Evolutionary conservation across 2,888 invertebrate species (phyloP).

Genomic region (Dicyrtoma fusca): DNA sequence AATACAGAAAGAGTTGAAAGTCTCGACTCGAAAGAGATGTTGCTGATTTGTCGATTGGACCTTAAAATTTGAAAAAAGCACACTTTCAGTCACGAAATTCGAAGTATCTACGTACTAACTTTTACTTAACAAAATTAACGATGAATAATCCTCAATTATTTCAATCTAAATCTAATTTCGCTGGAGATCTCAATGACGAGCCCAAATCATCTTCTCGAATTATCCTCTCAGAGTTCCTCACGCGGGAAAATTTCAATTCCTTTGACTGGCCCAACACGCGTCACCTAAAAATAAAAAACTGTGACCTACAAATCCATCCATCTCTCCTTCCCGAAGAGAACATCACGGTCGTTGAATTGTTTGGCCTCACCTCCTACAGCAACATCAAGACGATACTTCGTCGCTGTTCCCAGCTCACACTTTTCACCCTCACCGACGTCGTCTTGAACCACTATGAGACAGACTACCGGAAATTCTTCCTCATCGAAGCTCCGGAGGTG

Average conservation of each 20-base stretch:
- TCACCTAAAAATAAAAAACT: not conserved
- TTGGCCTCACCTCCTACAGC: constrained; percentile 18
- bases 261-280: constrained; percentile 2
- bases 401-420: constrained; percentile 16
- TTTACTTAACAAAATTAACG: too few relatives aligned
- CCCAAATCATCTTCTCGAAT: too few relatives aligned
- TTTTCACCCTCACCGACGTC: not conserved
- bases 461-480: constrained; percentile 20
- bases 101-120: too few relatives aligned
- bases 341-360: constrained; percentile 2
- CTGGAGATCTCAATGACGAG: too few relatives aligned
- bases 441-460: constrained; percentile 18
- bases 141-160: too few relatives aligned
- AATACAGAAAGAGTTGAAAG: too few relatives aligned
- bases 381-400: constrained; percentile 17
- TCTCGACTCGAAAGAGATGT: too few relatives aligned
- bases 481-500: constrained; percentile 8
- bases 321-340: constrained; percentile 1
- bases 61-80: too few relatives aligned
- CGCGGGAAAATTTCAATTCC: not conserved
- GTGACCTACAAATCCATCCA: constrained; percentile 6
- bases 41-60: too few relatives aligned
- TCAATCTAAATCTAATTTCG: too few relatives aligned
- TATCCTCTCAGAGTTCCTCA: too few relatives aligned
- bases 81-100: too few relatives aligned